phyloP scores from a whole-genome alignment of 2,797 vertebrate genomes.

The Meda fulgida region DNA sequence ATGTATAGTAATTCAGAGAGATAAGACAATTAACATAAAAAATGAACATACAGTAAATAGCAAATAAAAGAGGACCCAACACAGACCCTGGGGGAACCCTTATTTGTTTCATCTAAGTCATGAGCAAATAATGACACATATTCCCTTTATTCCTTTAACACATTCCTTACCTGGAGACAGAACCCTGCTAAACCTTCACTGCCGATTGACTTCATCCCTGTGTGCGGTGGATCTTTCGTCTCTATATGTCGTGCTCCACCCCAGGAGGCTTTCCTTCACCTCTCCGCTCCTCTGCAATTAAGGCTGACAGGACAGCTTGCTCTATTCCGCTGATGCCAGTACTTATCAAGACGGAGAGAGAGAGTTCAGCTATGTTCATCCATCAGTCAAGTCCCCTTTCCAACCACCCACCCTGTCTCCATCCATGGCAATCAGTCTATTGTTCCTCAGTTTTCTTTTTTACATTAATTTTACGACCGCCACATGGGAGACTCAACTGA shows the following conservation, averaged over 20 bases:
- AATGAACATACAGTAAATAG: not conserved
- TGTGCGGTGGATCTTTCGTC: conserved; percentile 10
- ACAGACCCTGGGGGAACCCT: not conserved
- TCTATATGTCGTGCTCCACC: conserved; percentile 17
- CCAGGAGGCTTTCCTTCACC: conserved; percentile 32
- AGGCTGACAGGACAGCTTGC: conserved; percentile 38
- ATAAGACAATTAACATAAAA: not conserved
- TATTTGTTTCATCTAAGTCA: not conserved
- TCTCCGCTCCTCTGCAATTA: conserved; percentile 34
- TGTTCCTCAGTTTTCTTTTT: not conserved
- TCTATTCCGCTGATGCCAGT: conserved; percentile 40
- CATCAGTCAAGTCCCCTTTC: conserved; percentile 33
- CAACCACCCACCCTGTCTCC: conserved; percentile 11
- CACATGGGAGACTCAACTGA: not conserved
- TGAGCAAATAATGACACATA: not conserved
- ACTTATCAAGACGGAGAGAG: conserved; percentile 37
- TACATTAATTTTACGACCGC: not conserved
- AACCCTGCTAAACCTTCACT: not conserved
- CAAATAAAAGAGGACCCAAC: not conserved
- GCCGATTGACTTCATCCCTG: not conserved
- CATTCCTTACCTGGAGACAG: not conserved
- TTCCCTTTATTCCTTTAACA: not conserved
- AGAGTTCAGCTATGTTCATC: conserved; percentile 35
- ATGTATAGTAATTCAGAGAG: not conserved
- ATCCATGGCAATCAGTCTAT: not conserved